Conservation (phyloP, 64 coral and sea anemone genomes). For the Montipora capricornis region DNA sequence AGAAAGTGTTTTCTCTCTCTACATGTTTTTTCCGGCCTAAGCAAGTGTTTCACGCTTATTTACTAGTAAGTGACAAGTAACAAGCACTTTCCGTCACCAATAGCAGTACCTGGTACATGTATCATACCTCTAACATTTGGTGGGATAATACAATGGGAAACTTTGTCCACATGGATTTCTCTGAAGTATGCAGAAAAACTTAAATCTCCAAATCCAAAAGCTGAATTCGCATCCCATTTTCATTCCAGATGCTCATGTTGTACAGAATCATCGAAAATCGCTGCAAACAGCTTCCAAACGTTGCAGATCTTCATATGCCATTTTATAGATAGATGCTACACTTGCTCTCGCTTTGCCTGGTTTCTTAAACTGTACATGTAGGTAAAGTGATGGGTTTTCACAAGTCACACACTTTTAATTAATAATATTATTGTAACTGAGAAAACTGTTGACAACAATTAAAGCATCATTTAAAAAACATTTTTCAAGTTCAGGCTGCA, state of each 20-base stretch:
- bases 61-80: neutral
- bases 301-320: constrained; percentile 3
- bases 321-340: neutral
- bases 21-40: neutral
- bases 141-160: constrained; percentile 9
- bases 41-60: too few species aligned
- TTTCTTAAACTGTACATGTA: neutral
- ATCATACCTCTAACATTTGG: neutral
- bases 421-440: neutral
- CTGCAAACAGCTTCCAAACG: neutral
- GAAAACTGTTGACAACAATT: neutral
- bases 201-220: neutral
- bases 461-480: neutral
- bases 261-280: neutral
- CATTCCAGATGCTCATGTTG: neutral
- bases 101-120: neutral
- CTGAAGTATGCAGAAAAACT: neutral
- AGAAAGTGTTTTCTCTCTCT: neutral
- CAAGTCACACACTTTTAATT: neutral
- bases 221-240: neutral
- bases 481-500: neutral
- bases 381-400: neutral
- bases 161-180: neutral
- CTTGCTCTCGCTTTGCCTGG: neutral
- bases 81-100: constrained; percentile 63